Conservation (phyloP, 2,113 vertebrate species). For the Notarius lentiginosus region DNA sequence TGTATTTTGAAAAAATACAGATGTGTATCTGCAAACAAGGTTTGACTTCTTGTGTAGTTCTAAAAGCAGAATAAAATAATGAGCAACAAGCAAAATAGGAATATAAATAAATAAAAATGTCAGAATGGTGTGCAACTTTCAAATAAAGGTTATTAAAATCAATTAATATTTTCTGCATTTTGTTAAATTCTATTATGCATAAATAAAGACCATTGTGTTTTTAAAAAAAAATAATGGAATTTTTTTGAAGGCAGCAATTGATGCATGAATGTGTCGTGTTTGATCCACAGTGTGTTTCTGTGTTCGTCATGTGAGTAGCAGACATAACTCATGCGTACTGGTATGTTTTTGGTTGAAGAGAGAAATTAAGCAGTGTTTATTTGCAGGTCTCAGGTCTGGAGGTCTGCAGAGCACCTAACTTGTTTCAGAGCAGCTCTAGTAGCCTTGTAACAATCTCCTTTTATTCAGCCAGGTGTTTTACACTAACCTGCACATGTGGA, state of each 20-base stretch:
- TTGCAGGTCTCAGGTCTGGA: conserved; percentile 36
- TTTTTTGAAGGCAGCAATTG: background rate
- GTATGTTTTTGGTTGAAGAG: conserved; percentile 34
- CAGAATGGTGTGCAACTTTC: background rate
- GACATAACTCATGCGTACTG: conserved; percentile 23
- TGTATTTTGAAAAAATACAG: background rate
- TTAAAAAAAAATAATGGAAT: background rate
- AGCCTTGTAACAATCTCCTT: conserved; percentile 41
- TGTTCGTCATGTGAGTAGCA: conserved; percentile 25
- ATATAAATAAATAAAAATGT: background rate
- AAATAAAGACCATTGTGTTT: background rate
- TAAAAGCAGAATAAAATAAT: background rate
- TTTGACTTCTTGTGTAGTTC: background rate
- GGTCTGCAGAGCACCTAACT: conserved; percentile 37
- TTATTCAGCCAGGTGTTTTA: conserved; percentile 37
- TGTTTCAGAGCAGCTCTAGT: conserved; percentile 32
- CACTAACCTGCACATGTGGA: conserved; percentile 47
- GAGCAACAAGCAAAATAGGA: background rate
- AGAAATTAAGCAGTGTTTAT: conserved; percentile 53
- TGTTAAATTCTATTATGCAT: background rate
- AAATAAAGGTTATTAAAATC: background rate
- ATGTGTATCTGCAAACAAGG: background rate
- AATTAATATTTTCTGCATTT: background rate
- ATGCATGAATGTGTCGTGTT: conserved; percentile 7
- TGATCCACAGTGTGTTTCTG: conserved; percentile 16